A percentile compares a stretch with the other conserved stretches of the same genome.
phyloP scores from a whole-genome alignment of 2,888 invertebrate genomes.

The Heliconius sara region DNA sequence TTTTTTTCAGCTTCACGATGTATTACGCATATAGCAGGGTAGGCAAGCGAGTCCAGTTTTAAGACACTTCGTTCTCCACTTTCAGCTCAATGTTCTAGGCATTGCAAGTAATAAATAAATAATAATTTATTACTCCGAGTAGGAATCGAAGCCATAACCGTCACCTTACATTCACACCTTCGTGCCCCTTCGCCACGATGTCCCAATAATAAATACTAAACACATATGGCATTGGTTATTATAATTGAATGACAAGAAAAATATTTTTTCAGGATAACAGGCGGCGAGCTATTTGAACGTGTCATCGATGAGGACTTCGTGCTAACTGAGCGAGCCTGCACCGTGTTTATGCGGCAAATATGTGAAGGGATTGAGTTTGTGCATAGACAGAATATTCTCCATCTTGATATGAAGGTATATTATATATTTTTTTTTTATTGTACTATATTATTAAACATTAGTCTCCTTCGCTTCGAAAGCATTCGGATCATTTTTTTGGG shows the following conservation, averaged over 20 bases:
- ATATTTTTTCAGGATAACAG: constrained; percentile 91
- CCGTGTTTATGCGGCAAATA: constrained; percentile 98
- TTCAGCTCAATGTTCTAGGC: no score
- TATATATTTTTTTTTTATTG: background rate
- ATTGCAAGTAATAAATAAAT: no score
- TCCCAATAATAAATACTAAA: background rate
- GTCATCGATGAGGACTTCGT: constrained; percentile 99
- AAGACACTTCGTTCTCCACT: no score
- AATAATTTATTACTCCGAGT: no score
- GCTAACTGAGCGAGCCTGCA: constrained; percentile 97
- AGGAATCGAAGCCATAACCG: no score
- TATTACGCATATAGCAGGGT: no score
- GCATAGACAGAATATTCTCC: constrained; percentile 96
- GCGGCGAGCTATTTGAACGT: constrained; percentile 99
- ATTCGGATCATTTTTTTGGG: constrained; percentile 58
- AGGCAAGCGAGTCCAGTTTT: no score
- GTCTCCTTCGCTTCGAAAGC: constrained; percentile 39
- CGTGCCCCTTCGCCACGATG: no score
- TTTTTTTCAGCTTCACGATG: no score
- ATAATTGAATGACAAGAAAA: background rate
- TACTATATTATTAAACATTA: constrained; percentile 29
- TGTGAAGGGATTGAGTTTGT: constrained; percentile 99
- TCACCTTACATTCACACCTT: no score
- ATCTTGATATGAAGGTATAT: constrained; percentile 96
- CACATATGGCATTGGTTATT: background rate